A percentile compares a stretch with the other conserved stretches of the same genome.
These are phyloP conservation scores for Drosophila suboccidentalis DNA, from an alignment of 2,888 invertebrate genomes.

Conservation along the genomic window DNA sequence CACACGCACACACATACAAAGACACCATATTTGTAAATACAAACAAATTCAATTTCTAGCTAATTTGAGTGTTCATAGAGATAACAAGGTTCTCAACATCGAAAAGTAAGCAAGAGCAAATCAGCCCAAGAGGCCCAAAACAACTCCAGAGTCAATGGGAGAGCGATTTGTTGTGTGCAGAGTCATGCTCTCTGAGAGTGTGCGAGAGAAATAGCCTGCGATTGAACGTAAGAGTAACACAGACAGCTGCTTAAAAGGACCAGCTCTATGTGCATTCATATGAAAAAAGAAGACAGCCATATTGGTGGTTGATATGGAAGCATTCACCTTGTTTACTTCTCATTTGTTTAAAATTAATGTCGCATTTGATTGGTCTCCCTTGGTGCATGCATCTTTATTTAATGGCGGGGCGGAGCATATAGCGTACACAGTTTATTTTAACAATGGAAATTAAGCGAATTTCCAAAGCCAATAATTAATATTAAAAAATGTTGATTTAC, in stretches of 20 bases:
- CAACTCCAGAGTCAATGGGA: constrained; percentile 21
- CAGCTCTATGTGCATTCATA: constrained; percentile 7
- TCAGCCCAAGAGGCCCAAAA: constrained; percentile 44
- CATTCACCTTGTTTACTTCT: constrained; percentile 29
- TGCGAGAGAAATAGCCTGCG: constrained; percentile 2
- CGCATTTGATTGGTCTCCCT: constrained; percentile 38
- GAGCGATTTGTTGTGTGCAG: constrained; percentile 9
- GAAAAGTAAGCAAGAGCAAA: constrained; percentile 41
- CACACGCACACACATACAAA: constrained; percentile 2
- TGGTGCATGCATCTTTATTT: constrained; percentile 27
- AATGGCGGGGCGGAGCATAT: constrained; percentile 30
- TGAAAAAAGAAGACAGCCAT: constrained; percentile 32
- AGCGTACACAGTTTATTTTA: constrained; percentile 22
- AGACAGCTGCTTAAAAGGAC: not conserved
- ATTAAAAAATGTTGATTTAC: constrained; percentile 13
- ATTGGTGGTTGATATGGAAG: constrained; percentile 17
- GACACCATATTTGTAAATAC: constrained; percentile 36
- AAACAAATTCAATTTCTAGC: constrained; percentile 65
- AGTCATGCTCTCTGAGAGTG: constrained; percentile 11
- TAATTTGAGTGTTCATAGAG: constrained; percentile 72
- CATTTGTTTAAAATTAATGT: constrained; percentile 39
- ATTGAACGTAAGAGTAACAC: constrained; percentile 15
- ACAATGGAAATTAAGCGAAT: constrained; percentile 27
- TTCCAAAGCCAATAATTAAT: constrained; percentile 16
- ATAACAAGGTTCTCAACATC: constrained; percentile 76